phyloP scores from a whole-genome alignment of 2,888 invertebrate species.

The Baronia brevicornis region DNA sequence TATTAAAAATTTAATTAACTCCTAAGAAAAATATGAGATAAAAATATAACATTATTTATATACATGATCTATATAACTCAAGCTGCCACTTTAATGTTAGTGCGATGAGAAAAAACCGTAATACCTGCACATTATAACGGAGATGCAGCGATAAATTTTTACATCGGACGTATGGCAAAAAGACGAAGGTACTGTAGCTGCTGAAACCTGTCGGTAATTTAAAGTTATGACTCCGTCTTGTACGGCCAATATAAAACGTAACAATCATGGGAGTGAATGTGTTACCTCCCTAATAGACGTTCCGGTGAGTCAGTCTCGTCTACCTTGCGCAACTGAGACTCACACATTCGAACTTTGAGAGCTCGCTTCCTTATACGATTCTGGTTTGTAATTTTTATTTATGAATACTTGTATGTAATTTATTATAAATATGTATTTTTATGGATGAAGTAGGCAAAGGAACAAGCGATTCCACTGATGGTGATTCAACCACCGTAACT shows the following conservation, averaged over 20 bases:
- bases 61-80: too few relatives aligned
- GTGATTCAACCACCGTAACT: too few relatives aligned
- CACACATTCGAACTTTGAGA: constrained; percentile 25
- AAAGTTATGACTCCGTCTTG: constrained; percentile 1
- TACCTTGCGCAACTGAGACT: constrained; percentile 47
- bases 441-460: too few relatives aligned
- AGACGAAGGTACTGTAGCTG: not conserved
- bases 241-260: constrained; percentile 1
- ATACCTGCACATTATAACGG: constrained; percentile 4
- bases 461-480: too few relatives aligned
- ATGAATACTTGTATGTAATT: too few relatives aligned
- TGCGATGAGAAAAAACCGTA: too few relatives aligned
- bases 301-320: constrained; percentile 59
- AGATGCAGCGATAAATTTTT: not conserved
- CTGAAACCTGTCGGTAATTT: constrained; percentile 6
- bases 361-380: not conserved
- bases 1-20: too few relatives aligned
- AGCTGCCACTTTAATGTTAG: too few relatives aligned
- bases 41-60: too few relatives aligned
- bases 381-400: too few relatives aligned
- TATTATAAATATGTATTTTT: too few relatives aligned
- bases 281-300: constrained; percentile 36
- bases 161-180: constrained; percentile 1
- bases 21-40: too few relatives aligned
- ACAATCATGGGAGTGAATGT: constrained; percentile 25